Evolutionary conservation across 2,797 vertebrate species (phyloP).

Genomic region (Tragopan temminckii): DNA sequence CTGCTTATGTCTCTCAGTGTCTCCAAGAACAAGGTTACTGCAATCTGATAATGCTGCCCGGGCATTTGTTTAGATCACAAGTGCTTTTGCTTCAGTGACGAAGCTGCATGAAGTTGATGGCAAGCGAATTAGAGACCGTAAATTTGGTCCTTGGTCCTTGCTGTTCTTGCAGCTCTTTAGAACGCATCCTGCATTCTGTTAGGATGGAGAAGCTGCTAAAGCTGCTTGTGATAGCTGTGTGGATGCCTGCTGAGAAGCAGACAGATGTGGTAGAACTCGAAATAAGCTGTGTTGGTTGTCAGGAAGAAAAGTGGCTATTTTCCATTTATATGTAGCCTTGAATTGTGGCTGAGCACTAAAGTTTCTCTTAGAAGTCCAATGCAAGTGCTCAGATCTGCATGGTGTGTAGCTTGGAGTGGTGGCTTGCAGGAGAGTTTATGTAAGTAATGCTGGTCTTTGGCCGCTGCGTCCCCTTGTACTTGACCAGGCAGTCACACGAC

Average conservation of each 20-base stretch:
- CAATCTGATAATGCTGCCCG: background rate
- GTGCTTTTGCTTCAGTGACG: background rate
- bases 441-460: background rate
- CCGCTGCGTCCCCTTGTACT: background rate
- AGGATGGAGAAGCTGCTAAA: background rate
- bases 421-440: background rate
- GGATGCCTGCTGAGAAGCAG: background rate
- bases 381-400: background rate
- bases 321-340: background rate
- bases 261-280: background rate
- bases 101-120: background rate
- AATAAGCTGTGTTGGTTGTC: background rate
- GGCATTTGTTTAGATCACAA: background rate
- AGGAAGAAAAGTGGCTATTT: background rate
- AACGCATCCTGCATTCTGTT: background rate
- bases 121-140: rapidly evolving
- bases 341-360: background rate
- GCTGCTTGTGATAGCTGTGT: background rate
- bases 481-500: background rate
- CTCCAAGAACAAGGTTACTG: background rate
- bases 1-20: background rate
- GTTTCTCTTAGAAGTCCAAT: background rate
- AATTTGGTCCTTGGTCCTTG: background rate
- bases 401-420: rapidly evolving
- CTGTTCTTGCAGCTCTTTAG: background rate